Base-by-base conservation (phyloP, 1,140 invertebrate genomes). In the Arion vulgaris region DNA sequence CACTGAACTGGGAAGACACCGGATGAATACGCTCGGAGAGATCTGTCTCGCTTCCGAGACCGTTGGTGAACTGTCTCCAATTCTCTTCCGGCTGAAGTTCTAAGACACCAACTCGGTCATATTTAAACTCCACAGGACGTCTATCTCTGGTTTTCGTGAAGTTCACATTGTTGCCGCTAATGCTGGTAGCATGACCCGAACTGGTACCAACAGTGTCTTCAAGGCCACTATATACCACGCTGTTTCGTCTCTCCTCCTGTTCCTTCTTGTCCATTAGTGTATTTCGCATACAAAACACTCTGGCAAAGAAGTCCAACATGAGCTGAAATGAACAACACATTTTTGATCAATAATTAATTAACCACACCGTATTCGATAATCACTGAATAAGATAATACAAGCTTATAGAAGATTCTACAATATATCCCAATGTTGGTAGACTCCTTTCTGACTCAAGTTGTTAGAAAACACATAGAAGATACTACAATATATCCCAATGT, bases 281-380 rank as follows among this genome's bases (percentile, higher is more conserved):
- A 49, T 86, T 86, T 85, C 87, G 66, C 91, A 92, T 91, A 82
- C 90, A 91, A 76, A 92, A 83, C 7, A 92, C 80, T 23, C 88
- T 79, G 9, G 91, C 91, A 73, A 92, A 88, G 72, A 87, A 83
- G 45, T 91, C 90, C 26, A 92, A 82, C 86, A 91, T 89, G n/a
- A 91, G 49, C 91, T 92, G 85, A 45, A 87, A 86, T 26, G 51
- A n/a, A 45, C 49, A 74, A 32, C 62, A 66, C 62, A 66, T 66
- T 9, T 5, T 66, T 2, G 28, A 11, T 32, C 11, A 66, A 32
- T 23, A 66, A 17, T 32, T 66, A 34, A 66, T n/a, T n/a, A n/a
- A n/a, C 9, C 45, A 49, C 45, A 49, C 45, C 19, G 45, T 19
- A 49, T 19, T 49, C 45, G 9, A 49, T 9, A 49, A 49, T 49